These are phyloP conservation scores for Channa striata DNA, from an alignment of 2,797 vertebrate genomes.

Conservation along the genomic window DNA sequence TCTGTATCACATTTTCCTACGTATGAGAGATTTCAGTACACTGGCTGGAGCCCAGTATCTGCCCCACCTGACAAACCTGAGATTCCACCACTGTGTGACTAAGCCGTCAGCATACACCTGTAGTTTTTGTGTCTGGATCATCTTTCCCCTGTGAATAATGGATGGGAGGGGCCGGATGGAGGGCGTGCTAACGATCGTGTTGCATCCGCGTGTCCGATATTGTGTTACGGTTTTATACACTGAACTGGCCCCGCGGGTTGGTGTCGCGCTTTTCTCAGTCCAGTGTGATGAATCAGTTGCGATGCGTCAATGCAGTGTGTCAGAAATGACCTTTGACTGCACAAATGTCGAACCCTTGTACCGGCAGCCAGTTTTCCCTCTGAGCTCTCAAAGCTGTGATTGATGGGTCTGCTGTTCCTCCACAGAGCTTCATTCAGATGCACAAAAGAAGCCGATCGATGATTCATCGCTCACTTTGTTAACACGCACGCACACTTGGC, in stretches of 20 bases:
- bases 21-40: too few relatives aligned
- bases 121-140: conserved; percentile 11
- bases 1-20: too few relatives aligned
- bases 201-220: conserved; percentile 19
- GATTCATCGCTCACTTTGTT: not conserved
- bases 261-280: not conserved
- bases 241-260: not conserved
- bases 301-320: not conserved
- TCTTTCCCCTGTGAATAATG: conserved; percentile 73
- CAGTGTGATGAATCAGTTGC: not conserved
- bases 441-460: not conserved
- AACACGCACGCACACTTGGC: not conserved
- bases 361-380: not conserved
- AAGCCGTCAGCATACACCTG: not conserved
- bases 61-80: too few relatives aligned
- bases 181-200: not conserved
- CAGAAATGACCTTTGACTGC: not conserved
- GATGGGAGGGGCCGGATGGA: conserved; percentile 26
- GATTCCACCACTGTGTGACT: too few relatives aligned
- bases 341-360: not conserved
- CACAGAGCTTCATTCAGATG: not conserved
- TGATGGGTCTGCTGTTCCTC: not conserved
- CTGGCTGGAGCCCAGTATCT: too few relatives aligned
- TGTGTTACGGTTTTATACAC: conserved; percentile 31
- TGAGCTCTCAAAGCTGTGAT: not conserved